phyloP scores from a whole-genome alignment of 2,797 vertebrate genomes.

The Borostomias antarcticus region DNA sequence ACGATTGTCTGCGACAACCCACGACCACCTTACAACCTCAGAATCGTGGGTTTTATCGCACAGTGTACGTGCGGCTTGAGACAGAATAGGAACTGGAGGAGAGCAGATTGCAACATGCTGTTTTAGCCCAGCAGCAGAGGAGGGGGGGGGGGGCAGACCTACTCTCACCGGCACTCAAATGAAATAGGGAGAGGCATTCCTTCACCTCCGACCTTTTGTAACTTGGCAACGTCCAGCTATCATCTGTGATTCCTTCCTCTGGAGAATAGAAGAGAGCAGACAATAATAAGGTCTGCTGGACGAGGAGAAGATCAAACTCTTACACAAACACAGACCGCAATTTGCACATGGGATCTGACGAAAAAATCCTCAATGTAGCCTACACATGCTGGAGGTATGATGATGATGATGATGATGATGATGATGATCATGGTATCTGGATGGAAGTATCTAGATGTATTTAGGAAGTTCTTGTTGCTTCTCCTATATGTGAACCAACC shows the following conservation, averaged over 20 bases:
- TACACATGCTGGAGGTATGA: too few relatives aligned
- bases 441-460: too few relatives aligned
- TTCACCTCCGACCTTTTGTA: constrained; percentile 67
- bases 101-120: constrained; percentile 58
- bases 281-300: constrained; percentile 54
- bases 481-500: too few relatives aligned
- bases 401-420: too few relatives aligned
- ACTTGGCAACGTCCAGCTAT: constrained; percentile 61
- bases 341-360: constrained; percentile 26
- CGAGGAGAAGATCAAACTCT: constrained; percentile 23
- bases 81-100: constrained; percentile 51
- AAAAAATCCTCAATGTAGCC: neutral
- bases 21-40: too few relatives aligned
- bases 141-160: constrained; percentile 64
- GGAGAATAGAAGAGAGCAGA: constrained; percentile 48
- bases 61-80: too few relatives aligned
- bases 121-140: constrained; percentile 36
- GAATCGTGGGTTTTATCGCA: too few relatives aligned
- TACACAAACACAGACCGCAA: constrained; percentile 36
- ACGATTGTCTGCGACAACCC: too few relatives aligned
- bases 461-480: too few relatives aligned
- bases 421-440: too few relatives aligned
- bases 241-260: constrained; percentile 49
- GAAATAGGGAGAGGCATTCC: constrained; percentile 74
- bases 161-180: constrained; percentile 68